Evolutionary conservation across 2,113 vertebrate species (phyloP), one percentile per base, ranked within the genome.

Genomic region (Anas platyrhynchos): DNA sequence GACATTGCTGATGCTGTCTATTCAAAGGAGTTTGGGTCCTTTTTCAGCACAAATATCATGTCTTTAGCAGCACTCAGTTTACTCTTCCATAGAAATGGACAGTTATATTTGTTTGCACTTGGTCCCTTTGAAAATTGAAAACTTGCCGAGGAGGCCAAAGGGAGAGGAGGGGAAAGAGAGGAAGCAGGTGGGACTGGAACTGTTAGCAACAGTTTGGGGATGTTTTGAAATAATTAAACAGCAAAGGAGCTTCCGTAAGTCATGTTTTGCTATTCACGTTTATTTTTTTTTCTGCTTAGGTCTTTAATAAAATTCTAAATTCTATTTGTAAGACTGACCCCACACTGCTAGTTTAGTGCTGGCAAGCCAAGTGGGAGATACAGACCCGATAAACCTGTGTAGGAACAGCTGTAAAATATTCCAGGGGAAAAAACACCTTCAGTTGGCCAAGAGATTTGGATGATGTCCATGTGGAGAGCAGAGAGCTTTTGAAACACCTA

Each of bases 381-480:
- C 46, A 81, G 56, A 88, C 23, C 18, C 75, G 65, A 17, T 61
- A 74, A 81, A 75, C 11, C 26, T 20, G 9, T 85, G 58, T 16
- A 43, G 63, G 43, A 75, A 32, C 48, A 74, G 50, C 46, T 83
- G 15, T 88, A 43, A 52, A 52, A 52, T 83, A 56, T 69, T 85
- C 7, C 46, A 36, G 46, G 20, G 68, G 12, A 16, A 78, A 76
- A 83, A 55, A 3, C 41, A 6, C 11, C 31, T 90, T 29, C 68
- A 7, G 2, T 23, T 82, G 66, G 3, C 52, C 43, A 54, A 50
- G 59, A 71, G 38, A 16, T 65, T 86, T 84, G 58, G 36, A 38
- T 86, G 72, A 22, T 52, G n/a, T 8, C 36, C 0, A 0, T 58
- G 3, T 59, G 22, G 32, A 78, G 22, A 61, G 31, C 2, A 1